Base-by-base conservation (phyloP, 2,797 vertebrate genomes). In the Gastrophryne carolinensis region DNA sequence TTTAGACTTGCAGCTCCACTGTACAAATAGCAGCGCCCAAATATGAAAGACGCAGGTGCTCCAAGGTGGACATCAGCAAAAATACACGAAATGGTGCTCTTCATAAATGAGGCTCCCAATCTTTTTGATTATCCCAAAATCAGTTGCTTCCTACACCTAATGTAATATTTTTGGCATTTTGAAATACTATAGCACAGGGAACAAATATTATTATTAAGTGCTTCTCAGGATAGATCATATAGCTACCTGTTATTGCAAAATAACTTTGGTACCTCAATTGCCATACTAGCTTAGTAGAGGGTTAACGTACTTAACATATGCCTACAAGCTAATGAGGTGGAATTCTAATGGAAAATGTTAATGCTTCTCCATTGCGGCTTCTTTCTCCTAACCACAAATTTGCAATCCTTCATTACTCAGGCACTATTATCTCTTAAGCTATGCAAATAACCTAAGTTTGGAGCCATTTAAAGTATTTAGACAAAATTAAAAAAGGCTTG, bases 391-490 rank as follows among this genome's bases (percentile, higher is more conserved):
- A 2, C 66, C 34, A 75, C 32, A 47, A 35, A 62, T 32, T 73
- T 9, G 1, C 75, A 78, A 78, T 8, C 26, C 81, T 27, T 52
- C 32, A 79, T 60, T 68, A 81, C 86, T 86, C 83, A 84, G 83
- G 65, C 73, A 6, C 30, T 83, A 84, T 87, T 86, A 84, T 83
- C 64, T 81, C 82, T 85, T 82, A 83, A 87, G 83, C 85, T 84
- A 81, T 83, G 87, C 85, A 80, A 88, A 87, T 83, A 84, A 80
- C 81, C 82, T 75, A 82, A 82, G 64, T 83, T 81, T 82, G 82
- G 83, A 82, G 78, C 80, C 87, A 3, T 86, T 87, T 81, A 84
- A 81, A 81, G 83, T 81, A 80, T 85, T 87, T 79, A 88, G 81
- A 82, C 60, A 63, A 80, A 86, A 83, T 80, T 78, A 73, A 83